Percentiles rank a stretch among this genome's conserved stretches.
Conservation (phyloP, 2,888 invertebrate genomes). For the Megastigmus dorsalis region DNA sequence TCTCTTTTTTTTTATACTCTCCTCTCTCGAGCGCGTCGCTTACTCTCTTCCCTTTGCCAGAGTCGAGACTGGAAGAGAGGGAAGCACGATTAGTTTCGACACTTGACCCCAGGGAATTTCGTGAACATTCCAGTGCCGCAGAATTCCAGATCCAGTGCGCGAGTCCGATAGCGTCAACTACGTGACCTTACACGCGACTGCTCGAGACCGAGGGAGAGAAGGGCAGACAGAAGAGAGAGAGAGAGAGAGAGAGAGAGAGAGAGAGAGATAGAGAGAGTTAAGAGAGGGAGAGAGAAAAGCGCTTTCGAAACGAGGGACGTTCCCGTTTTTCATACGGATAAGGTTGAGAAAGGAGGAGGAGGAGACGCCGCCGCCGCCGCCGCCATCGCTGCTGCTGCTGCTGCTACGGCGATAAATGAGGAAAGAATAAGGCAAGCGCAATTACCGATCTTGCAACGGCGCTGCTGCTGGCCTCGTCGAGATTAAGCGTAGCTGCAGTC, state of each 20-base stretch:
- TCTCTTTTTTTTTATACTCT: not conserved
- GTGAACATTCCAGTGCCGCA: not conserved
- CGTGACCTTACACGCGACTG: conserved; percentile 41
- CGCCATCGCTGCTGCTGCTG: no score
- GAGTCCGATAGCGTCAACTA: conserved; percentile 19
- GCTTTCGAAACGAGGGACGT: not conserved
- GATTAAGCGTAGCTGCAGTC: conserved; percentile 25
- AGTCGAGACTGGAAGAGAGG: no score
- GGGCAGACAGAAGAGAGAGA: not conserved
- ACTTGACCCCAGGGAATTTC: conserved; percentile 19
- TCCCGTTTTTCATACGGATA: conserved; percentile 40
- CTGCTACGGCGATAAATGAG: conserved; percentile 36
- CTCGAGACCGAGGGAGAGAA: no score
- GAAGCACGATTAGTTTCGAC: conserved; percentile 38
- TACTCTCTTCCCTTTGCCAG: not conserved
- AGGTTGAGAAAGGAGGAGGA: not conserved
- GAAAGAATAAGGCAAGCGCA: conserved; percentile 43
- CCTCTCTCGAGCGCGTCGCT: no score
- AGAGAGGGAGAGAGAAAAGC: not conserved
- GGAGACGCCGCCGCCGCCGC: not conserved
- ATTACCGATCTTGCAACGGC: conserved; percentile 24
- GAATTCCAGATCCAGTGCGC: not conserved
- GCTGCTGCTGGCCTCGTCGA: not conserved
- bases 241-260: not conserved
- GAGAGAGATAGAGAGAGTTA: not conserved